A percentile compares a stretch with the other conserved stretches of the same genome.
Conservation (phyloP, 2,113 vertebrate genomes). For the Morone chrysops region DNA sequence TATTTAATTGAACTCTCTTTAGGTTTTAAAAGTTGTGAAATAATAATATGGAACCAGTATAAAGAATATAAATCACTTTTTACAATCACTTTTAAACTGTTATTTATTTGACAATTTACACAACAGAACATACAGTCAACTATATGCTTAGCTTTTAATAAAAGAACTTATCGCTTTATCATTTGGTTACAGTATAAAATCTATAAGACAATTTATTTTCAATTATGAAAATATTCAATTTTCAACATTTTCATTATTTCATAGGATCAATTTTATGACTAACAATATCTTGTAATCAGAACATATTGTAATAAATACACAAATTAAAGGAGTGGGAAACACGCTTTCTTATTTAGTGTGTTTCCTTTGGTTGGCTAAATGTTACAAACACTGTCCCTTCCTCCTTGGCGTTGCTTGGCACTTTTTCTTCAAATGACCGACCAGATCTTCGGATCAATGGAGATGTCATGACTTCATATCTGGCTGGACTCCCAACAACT, state of each 20-base stretch:
- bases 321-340: conserved; percentile 22
- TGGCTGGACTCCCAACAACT: conserved; percentile 78
- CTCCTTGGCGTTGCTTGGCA: conserved; percentile 76
- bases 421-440: conserved; percentile 73
- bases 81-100: conserved; percentile 27
- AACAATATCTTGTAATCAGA: conserved; percentile 55
- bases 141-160: conserved; percentile 54
- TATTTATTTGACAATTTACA: conserved; percentile 73
- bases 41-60: background rate
- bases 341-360: conserved; percentile 54
- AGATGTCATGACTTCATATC: conserved; percentile 82
- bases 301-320: conserved; percentile 60
- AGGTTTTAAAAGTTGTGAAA: background rate
- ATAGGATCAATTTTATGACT: conserved; percentile 42
- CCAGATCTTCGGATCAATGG: conserved; percentile 79
- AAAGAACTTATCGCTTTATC: conserved; percentile 55
- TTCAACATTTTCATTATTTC: conserved; percentile 50
- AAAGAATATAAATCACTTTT: background rate
- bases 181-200: conserved; percentile 74
- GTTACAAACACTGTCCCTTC: conserved; percentile 85
- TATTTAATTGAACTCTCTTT: background rate
- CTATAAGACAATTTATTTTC: conserved; percentile 54
- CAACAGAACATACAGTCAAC: conserved; percentile 53
- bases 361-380: conserved; percentile 83
- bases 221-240: background rate